A percentile compares a stretch with the other conserved stretches of the same genome.
Conservation (phyloP, 2,888 invertebrate species). For the Nebria salina region DNA sequence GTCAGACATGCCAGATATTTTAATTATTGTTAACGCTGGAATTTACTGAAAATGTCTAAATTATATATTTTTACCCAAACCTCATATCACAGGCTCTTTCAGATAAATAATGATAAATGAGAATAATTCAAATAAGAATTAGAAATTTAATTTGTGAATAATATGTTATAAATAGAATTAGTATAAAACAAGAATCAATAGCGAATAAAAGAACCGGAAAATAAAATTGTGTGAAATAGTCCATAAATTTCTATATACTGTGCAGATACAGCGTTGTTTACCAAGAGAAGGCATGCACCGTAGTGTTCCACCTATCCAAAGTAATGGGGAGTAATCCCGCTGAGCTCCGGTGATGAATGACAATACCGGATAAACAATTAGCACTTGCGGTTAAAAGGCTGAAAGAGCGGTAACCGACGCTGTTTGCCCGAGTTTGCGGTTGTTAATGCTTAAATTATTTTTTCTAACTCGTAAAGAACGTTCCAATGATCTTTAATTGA, state of each 20-base stretch:
- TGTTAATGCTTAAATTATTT: background rate
- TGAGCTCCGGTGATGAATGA: conserved; percentile 27
- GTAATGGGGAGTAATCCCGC: conserved; percentile 24
- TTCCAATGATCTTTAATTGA: background rate
- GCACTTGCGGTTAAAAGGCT: conserved; percentile 17
- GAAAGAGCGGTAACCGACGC: background rate
- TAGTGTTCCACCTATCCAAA: background rate
- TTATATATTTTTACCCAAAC: too few relatives aligned
- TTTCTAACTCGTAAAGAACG: conserved; percentile 10
- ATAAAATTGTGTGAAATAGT: background rate
- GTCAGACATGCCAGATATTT: too few relatives aligned
- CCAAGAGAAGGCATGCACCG: background rate
- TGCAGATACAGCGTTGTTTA: background rate
- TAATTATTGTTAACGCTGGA: too few relatives aligned
- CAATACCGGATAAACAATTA: conserved; percentile 35
- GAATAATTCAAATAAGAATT: too few relatives aligned
- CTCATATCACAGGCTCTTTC: too few relatives aligned
- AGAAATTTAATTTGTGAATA: too few relatives aligned
- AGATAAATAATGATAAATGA: too few relatives aligned
- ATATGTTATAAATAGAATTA: too few relatives aligned
- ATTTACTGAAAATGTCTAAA: too few relatives aligned
- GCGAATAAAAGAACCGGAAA: background rate
- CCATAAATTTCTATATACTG: background rate
- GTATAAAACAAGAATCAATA: background rate
- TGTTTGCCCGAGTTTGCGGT: background rate